Conservation (phyloP, 2,797 vertebrate species). For the Tiaroga cobitis region DNA sequence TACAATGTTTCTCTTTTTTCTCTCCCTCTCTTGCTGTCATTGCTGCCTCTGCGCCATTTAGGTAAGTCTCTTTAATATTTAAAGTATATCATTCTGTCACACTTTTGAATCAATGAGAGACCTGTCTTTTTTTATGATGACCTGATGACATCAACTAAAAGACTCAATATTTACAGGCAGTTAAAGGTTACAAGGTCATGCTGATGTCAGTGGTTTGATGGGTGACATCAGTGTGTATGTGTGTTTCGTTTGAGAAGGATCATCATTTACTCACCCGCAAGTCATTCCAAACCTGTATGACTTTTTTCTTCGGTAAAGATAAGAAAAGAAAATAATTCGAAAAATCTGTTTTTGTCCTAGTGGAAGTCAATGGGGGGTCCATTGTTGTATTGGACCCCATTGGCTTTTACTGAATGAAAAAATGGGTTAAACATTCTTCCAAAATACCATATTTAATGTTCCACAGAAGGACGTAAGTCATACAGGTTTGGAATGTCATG, state of each 20-base stretch:
- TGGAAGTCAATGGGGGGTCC: too few species aligned
- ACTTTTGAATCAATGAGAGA: background rate
- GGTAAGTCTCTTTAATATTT: constrained; percentile 54
- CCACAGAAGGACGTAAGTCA: background rate
- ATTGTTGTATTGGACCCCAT: background rate
- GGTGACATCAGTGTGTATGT: background rate
- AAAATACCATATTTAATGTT: background rate
- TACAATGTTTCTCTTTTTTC: constrained; percentile 25
- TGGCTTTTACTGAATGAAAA: background rate
- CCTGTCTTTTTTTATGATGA: background rate
- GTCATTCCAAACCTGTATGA: background rate
- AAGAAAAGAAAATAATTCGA: background rate
- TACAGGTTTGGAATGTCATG: background rate
- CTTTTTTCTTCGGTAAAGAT: background rate
- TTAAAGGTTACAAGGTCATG: background rate
- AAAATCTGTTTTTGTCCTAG: background rate
- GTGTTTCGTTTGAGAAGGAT: background rate
- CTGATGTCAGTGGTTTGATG: constrained; percentile 11
- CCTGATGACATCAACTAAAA: background rate
- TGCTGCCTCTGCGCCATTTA: constrained; percentile 5
- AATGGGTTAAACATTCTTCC: background rate
- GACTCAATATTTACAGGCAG: background rate
- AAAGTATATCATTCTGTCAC: background rate
- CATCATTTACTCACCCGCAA: background rate
- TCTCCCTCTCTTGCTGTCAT: background rate